A percentile compares a stretch with the other conserved stretches of the same genome.
Evolutionary conservation across 2,113 vertebrate genomes (phyloP).

Genomic region (Beaufortia kweichowensis): DNA sequence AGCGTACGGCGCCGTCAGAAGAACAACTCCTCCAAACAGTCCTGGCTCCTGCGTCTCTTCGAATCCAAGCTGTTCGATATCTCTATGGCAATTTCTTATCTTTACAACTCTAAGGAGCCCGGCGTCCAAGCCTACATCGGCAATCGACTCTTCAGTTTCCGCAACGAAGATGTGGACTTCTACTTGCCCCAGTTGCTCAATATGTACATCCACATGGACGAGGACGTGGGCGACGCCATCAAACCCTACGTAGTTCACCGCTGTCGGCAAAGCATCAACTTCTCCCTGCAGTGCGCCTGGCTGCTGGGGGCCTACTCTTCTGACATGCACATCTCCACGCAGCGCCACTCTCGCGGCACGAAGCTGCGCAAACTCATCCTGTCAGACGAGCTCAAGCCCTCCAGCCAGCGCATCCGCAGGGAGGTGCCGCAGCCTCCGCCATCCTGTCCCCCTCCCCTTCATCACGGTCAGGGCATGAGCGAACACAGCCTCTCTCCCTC

Average conservation of each 20-base stretch:
- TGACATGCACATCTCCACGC: conserved; percentile 97
- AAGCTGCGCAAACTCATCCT: conserved; percentile 91
- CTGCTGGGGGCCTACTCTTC: conserved; percentile 91
- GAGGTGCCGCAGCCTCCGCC: conserved; percentile 68
- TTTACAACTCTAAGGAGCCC: conserved; percentile 95
- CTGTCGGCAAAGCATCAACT: conserved; percentile 94
- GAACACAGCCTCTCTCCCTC: conserved; percentile 86
- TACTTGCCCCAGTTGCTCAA: conserved; percentile 95
- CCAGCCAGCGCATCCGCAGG: conserved; percentile 70
- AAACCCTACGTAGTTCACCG: conserved; percentile 95
- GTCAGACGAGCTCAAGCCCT: conserved; percentile 90
- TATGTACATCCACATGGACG: conserved; percentile 99
- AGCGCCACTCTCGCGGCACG: conserved; percentile 90
- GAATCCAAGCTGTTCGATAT: conserved; percentile 96
- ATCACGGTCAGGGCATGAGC: conserved; percentile 3
- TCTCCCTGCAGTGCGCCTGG: conserved; percentile 90
- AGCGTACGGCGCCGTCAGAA: conserved; percentile 78
- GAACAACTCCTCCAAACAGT: conserved; percentile 89
- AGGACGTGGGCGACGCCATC: conserved; percentile 94
- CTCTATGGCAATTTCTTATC: conserved; percentile 97
- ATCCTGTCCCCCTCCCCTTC: conserved; percentile 47
- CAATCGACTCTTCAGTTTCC: conserved; percentile 91
- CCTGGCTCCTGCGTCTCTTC: conserved; percentile 92
- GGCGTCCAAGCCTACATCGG: conserved; percentile 97
- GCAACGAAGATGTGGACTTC: conserved; percentile 89